These are phyloP conservation scores for Chauna torquata DNA, from an alignment of 2,113 vertebrate genomes.

Conservation along the genomic window DNA sequence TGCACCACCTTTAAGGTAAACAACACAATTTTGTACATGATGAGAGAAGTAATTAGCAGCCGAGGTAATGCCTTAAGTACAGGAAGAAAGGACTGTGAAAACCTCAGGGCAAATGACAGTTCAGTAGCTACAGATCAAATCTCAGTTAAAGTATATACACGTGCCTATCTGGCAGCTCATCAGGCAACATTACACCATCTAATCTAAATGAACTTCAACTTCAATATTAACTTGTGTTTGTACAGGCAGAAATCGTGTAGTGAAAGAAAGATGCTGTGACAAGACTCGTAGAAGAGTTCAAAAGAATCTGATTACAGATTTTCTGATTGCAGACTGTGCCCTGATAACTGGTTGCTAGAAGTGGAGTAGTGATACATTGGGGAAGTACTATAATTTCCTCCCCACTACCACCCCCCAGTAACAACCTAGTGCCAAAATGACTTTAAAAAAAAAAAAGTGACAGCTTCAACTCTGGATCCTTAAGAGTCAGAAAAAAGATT, in stretches of 20 bases:
- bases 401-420: background rate
- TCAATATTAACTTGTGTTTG: constrained; percentile 30
- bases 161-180: constrained; percentile 45
- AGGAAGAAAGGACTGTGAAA: constrained; percentile 58
- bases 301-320: constrained; percentile 41
- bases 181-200: constrained; percentile 7
- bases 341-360: constrained; percentile 15
- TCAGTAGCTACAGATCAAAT: constrained; percentile 45
- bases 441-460: background rate
- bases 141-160: constrained; percentile 8
- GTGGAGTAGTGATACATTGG: background rate
- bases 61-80: constrained; percentile 20
- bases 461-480: background rate
- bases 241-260: constrained; percentile 6
- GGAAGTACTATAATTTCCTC: background rate
- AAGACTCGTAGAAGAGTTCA: constrained; percentile 12
- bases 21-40: constrained; percentile 51
- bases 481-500: background rate
- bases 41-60: constrained; percentile 63
- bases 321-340: constrained; percentile 4
- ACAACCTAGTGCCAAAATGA: background rate
- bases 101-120: constrained; percentile 54
- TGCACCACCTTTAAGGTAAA: constrained; percentile 60
- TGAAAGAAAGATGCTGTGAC: constrained; percentile 19
- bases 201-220: constrained; percentile 23